Evolutionary conservation across 30 jellyfish, hydroid and myxozoan species (phyloP), one percentile per base, ranked within the genome.

Genomic region (Hydractinia symbiolongicarpus): DNA sequence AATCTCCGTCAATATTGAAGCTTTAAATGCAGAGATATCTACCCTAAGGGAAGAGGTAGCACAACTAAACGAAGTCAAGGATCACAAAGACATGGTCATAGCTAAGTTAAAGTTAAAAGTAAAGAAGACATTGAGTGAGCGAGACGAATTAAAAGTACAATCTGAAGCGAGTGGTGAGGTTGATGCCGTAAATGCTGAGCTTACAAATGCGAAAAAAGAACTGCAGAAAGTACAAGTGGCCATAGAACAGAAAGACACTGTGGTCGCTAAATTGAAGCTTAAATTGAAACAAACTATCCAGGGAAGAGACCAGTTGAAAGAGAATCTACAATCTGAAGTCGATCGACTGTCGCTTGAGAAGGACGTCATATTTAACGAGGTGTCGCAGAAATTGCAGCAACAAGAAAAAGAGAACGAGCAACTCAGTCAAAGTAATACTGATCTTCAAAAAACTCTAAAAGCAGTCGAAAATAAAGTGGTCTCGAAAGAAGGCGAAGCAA

Each of bases 261-360:
- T 87, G 11, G 83, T 91, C 51, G 90, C 85, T 1, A 91, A 91
- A 69, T 73, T 90, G 84, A 90, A 90, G 79, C 17, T 90, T 58
- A 90, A 90, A 66, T 73, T 91, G 86, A 91, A 88, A 55, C 95
- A 86, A 14, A 82, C 87, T 5, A 83, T 91, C 9, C 84, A 91
- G 61, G 96, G 85, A 50, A 86, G 95, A 3, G 96, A 86, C 53
- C 90, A 82, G 7, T 54, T 91, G 78, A 82, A 78, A 16, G 95
- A 72, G 6, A 86, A 91, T 79, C 81, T 84, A 55, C 95, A 87
- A 66, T 67, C 96, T 4, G 98, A 91, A 68, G 78, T 90, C 7
- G 97, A 91, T 19, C 75, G 95, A 30, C 9, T 91, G 19, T 77
- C 96, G 21, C 87, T 79, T 5, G 98, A 91, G 78, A 87, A 82